A percentile compares a stretch with the other conserved stretches of the same genome.
Conservation (phyloP, 2,888 invertebrate species). For the Ophion obscuratus region DNA sequence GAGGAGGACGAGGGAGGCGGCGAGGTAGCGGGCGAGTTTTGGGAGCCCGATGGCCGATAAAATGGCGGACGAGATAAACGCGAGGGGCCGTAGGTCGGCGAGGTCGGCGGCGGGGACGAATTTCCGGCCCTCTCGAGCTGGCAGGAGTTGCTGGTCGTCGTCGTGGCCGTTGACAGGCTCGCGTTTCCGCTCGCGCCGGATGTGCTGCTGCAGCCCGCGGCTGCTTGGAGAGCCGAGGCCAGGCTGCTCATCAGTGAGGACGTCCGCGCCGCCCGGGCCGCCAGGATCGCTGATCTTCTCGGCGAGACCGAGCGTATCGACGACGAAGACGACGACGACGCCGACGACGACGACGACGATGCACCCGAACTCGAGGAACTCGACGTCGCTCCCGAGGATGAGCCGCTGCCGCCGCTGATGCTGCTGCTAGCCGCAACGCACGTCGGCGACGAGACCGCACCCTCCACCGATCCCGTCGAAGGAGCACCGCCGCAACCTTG, state of each 20-base stretch:
- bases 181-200: constrained; percentile 23
- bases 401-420: constrained; percentile 14
- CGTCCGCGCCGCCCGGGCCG: constrained; percentile 68
- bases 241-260: constrained; percentile 77
- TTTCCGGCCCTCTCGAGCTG: background rate
- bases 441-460: constrained; percentile 70
- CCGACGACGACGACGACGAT: constrained; percentile 33
- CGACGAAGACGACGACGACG: constrained; percentile 56
- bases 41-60: constrained; percentile 55
- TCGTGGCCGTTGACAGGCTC: constrained; percentile 55
- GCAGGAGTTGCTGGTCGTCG: no score
- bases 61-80: constrained; percentile 61
- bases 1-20: constrained; percentile 66
- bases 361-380: constrained; percentile 15
- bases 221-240: constrained; percentile 74
- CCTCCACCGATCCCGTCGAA: constrained; percentile 62
- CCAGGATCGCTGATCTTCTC: constrained; percentile 61
- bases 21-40: constrained; percentile 50
- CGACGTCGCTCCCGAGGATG: constrained; percentile 24
- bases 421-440: constrained; percentile 16
- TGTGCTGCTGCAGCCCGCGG: constrained; percentile 71
- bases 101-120: constrained; percentile 43
- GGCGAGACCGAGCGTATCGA: constrained; percentile 61
- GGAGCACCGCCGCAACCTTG: background rate
- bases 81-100: constrained; percentile 50